These are phyloP conservation scores for Catocala sponsa DNA, from an alignment of 2,888 invertebrate genomes.

Conservation along the genomic window DNA sequence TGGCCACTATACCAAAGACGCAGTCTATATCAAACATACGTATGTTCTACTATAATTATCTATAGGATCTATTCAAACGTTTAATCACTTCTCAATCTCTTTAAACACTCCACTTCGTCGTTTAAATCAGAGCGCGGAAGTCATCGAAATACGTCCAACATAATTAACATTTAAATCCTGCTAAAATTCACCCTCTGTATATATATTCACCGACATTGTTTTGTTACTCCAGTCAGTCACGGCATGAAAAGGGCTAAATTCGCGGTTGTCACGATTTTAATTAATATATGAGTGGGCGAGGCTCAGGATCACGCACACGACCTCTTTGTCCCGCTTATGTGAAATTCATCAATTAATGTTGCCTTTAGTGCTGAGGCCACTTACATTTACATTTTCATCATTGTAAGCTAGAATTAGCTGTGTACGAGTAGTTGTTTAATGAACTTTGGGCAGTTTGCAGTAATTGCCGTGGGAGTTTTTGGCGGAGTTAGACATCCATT, in stretches of 20 bases:
- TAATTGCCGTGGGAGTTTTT: not conserved
- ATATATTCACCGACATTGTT: slow-evolving; percentile 55
- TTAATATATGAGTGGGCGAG: slow-evolving; percentile 79
- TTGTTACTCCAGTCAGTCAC: slow-evolving; percentile 59
- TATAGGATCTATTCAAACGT: too few relatives aligned
- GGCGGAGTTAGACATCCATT: too few relatives aligned
- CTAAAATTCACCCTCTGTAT: slow-evolving; percentile 44
- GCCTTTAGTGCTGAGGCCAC: slow-evolving; percentile 50
- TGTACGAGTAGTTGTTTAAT: slow-evolving; percentile 10
- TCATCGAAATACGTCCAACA: slow-evolving; percentile 33
- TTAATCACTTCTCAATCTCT: not conserved
- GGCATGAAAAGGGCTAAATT: slow-evolving; percentile 76
- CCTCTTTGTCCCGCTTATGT: slow-evolving; percentile 59
- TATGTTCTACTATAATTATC: too few relatives aligned
- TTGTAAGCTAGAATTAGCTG: slow-evolving; percentile 30
- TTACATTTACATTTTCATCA: slow-evolving; percentile 54
- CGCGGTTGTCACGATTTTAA: slow-evolving; percentile 83
- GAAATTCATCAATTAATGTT: slow-evolving; percentile 76
- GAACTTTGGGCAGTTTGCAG: slow-evolving; percentile 7
- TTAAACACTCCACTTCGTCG: not conserved
- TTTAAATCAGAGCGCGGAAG: slow-evolving; percentile 4
- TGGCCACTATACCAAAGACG: too few relatives aligned
- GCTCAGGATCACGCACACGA: slow-evolving; percentile 65
- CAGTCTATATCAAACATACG: too few relatives aligned
- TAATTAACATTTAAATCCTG: slow-evolving; percentile 62